Evolutionary conservation across 2,113 vertebrate species (phyloP).

Genomic region (Rhizomys pruinosus): DNA sequence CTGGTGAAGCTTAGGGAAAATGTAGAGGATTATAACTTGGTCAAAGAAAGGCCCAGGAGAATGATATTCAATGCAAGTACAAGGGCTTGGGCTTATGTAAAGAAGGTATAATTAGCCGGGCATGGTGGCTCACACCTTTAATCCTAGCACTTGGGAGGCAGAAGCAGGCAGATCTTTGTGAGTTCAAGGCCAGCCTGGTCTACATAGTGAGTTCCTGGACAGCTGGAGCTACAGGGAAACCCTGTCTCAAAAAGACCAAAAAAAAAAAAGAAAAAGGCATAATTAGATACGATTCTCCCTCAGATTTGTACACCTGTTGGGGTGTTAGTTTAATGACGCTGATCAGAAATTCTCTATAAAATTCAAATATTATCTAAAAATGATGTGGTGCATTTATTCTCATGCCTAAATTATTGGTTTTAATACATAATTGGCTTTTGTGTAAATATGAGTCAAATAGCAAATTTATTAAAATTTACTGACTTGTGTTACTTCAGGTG

Average conservation of each 20-base stretch:
- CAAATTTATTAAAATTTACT: not conserved
- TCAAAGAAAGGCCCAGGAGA: not conserved
- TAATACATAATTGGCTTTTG: not conserved
- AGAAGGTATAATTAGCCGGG: too few relatives aligned
- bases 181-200: too few relatives aligned
- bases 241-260: too few relatives aligned
- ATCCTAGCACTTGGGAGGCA: too few relatives aligned
- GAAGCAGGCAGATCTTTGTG: too few relatives aligned
- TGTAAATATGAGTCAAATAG: not conserved
- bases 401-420: constrained; percentile 8
- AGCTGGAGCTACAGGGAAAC: too few relatives aligned
- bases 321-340: not conserved
- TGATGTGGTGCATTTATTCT: not conserved
- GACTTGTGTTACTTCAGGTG: not conserved
- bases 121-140: too few relatives aligned
- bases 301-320: not conserved
- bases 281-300: not conserved
- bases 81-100: not conserved
- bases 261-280: too few relatives aligned
- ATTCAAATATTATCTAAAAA: not conserved
- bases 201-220: too few relatives aligned
- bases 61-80: not conserved
- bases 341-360: not conserved
- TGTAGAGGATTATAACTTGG: not conserved
- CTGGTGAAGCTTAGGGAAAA: not conserved